Percentiles rank a stretch among this genome's conserved stretches.
These are phyloP conservation scores for Cyprinodon tularosa DNA, from an alignment of 2,113 vertebrate genomes.

Conservation along the genomic window DNA sequence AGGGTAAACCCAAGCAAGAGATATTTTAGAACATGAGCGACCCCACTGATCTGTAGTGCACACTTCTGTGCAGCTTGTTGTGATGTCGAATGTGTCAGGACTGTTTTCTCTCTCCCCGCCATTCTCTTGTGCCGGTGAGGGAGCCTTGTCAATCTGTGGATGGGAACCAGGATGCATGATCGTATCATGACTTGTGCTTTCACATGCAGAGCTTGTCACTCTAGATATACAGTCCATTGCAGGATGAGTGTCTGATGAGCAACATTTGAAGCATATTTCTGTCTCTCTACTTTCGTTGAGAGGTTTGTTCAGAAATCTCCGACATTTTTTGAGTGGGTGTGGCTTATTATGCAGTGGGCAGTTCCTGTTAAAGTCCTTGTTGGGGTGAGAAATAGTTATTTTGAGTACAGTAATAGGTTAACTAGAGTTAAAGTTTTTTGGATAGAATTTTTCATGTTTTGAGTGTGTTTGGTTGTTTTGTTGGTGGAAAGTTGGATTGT, in stretches of 20 bases:
- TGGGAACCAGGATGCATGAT: constrained; percentile 3
- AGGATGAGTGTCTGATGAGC: constrained; percentile 4
- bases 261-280: constrained; percentile 12
- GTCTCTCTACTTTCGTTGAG: background rate
- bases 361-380: background rate
- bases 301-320: background rate
- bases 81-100: background rate
- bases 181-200: background rate
- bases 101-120: constrained; percentile 5
- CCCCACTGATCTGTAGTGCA: background rate
- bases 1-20: background rate
- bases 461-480: background rate
- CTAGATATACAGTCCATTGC: constrained; percentile 14
- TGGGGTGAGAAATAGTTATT: background rate
- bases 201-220: constrained; percentile 17
- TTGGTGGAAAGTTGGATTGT: constrained; percentile 11
- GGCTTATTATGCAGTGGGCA: constrained; percentile 13
- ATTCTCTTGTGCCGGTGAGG: background rate
- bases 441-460: background rate
- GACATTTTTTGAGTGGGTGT: constrained; percentile 7
- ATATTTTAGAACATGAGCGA: constrained; percentile 15
- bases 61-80: background rate
- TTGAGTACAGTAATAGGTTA: constrained; percentile 4
- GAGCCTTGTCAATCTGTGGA: constrained; percentile 1
- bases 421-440: background rate